Evolutionary conservation across 2,888 invertebrate genomes (phyloP).

Genomic region (Nycteola revayana): DNA sequence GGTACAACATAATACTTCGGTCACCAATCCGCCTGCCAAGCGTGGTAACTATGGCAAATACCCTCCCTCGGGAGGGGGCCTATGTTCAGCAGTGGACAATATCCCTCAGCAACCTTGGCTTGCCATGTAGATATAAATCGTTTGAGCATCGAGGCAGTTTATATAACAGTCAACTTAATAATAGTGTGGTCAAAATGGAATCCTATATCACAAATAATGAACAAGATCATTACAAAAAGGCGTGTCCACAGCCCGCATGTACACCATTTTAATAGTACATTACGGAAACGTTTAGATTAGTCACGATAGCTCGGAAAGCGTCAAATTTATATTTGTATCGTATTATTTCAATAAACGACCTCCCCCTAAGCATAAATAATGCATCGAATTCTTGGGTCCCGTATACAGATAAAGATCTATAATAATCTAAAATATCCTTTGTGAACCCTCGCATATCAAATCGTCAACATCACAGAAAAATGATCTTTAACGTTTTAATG

Average conservation of each 20-base stretch:
- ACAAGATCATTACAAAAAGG: slow-evolving; percentile 16
- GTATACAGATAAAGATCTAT: slow-evolving; percentile 58
- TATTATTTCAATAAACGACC: slow-evolving; percentile 73
- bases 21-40: too few relatives aligned
- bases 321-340: slow-evolving; percentile 54
- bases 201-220: slow-evolving; percentile 16
- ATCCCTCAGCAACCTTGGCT: too few relatives aligned
- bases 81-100: too few relatives aligned
- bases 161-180: too few relatives aligned
- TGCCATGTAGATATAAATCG: too few relatives aligned
- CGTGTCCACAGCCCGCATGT: slow-evolving; percentile 40
- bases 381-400: slow-evolving; percentile 65
- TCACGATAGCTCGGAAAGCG: slow-evolving; percentile 35
- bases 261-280: slow-evolving; percentile 41
- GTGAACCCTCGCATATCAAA: slow-evolving; percentile 23
- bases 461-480: slow-evolving; percentile 14
- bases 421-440: slow-evolving; percentile 44
- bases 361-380: slow-evolving; percentile 73
- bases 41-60: too few relatives aligned
- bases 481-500: slow-evolving; percentile 2
- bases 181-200: too few relatives aligned
- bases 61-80: too few relatives aligned
- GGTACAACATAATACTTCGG: too few relatives aligned
- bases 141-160: too few relatives aligned
- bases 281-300: slow-evolving; percentile 36